Conservation (phyloP, 2,797 vertebrate genomes). For the Acipenser oxyrinchus region DNA sequence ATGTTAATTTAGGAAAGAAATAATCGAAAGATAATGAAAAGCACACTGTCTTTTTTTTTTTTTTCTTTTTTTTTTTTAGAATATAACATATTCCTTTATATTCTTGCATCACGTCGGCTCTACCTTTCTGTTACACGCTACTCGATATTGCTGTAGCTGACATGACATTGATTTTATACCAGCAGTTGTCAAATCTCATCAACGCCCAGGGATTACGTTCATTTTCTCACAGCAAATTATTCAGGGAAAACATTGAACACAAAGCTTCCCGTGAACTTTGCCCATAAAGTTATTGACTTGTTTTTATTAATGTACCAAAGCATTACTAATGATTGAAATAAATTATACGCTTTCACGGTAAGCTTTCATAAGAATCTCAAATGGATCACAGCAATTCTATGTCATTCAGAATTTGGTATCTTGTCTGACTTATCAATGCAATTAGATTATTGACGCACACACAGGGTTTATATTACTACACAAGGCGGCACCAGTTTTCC, state of each 20-base stretch:
- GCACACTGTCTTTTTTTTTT: background rate
- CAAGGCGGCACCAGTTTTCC: too few relatives aligned
- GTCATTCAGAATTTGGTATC: too few relatives aligned
- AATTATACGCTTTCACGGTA: too few relatives aligned
- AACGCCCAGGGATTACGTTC: conserved; percentile 3
- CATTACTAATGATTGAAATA: too few relatives aligned
- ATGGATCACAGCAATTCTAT: too few relatives aligned
- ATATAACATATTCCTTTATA: background rate
- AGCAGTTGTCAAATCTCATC: conserved; percentile 7
- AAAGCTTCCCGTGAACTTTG: conserved; percentile 15
- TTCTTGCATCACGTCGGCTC: background rate
- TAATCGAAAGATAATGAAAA: background rate
- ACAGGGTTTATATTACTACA: too few relatives aligned
- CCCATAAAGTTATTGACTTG: background rate
- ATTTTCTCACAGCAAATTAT: conserved; percentile 14
- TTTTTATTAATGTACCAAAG: too few relatives aligned
- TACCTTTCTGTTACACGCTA: too few relatives aligned
- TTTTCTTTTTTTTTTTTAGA: too few relatives aligned
- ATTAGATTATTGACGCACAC: too few relatives aligned
- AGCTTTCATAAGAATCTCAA: too few relatives aligned
- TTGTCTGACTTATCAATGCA: too few relatives aligned
- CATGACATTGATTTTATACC: background rate
- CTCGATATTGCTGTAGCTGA: background rate
- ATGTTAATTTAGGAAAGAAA: background rate
- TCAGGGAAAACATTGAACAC: conserved; percentile 18